phyloP scores from a whole-genome alignment of 2,113 vertebrate genomes.

The Macaca nemestrina region DNA sequence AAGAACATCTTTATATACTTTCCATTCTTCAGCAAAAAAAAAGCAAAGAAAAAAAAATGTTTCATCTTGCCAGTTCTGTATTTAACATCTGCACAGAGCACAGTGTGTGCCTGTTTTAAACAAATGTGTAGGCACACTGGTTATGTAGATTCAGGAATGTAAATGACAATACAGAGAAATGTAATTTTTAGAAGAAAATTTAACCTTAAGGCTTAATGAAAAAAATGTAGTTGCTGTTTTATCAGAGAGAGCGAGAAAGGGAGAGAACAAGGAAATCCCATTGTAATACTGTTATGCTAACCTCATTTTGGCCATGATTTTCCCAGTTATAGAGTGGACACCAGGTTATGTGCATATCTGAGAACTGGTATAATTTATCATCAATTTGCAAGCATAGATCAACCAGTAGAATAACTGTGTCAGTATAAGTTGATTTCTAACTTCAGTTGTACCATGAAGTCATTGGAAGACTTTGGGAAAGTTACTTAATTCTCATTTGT shows the following conservation, averaged over 20 bases:
- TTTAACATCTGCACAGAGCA: constrained; percentile 66
- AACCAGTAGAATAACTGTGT: neutral
- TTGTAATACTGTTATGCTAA: neutral
- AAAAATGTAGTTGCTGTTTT: constrained; percentile 15
- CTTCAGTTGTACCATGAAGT: neutral
- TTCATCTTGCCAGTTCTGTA: constrained; percentile 54
- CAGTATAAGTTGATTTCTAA: neutral
- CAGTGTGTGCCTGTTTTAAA: constrained; percentile 59
- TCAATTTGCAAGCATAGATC: neutral
- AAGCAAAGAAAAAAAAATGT: neutral
- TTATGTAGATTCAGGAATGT: constrained; percentile 41
- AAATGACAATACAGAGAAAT: constrained; percentile 43
- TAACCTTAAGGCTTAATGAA: constrained; percentile 37
- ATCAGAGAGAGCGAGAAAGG: neutral
- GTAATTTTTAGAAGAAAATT: constrained; percentile 44
- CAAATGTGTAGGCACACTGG: constrained; percentile 55
- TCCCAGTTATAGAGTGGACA: neutral
- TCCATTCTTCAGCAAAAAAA: constrained; percentile 48
- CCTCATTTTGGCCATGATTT: constrained; percentile 32
- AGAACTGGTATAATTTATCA: neutral
- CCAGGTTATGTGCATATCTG: neutral
- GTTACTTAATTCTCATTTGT: neutral
- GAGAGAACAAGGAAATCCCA: neutral
- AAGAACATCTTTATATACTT: constrained; percentile 62
- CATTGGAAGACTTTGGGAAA: neutral